Evolutionary conservation across 2,797 vertebrate species (phyloP).

Genomic region (Pampus argenteus): DNA sequence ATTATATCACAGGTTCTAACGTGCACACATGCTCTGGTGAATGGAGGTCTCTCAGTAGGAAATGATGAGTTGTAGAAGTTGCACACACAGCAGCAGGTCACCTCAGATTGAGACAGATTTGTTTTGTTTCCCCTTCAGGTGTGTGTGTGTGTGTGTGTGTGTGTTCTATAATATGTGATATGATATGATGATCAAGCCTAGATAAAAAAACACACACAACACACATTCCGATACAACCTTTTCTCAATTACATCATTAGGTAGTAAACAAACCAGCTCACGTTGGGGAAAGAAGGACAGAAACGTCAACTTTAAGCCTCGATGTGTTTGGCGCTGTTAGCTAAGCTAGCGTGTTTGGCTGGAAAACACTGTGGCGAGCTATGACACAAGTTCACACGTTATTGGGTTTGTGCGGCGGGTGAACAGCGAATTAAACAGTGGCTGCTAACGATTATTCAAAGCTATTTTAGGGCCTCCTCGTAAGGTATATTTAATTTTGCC

Average conservation of each 20-base stretch:
- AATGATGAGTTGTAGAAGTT: slow-evolving; percentile 30
- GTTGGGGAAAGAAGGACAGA: too few species aligned
- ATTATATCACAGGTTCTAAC: slow-evolving; percentile 26
- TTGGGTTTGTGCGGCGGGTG: slow-evolving; percentile 21
- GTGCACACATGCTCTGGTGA: not conserved
- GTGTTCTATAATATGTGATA: not conserved
- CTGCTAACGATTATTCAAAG: not conserved
- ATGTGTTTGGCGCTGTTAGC: not conserved
- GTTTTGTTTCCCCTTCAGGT: slow-evolving; percentile 11
- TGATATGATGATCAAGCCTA: slow-evolving; percentile 54
- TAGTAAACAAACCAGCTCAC: not conserved
- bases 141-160: slow-evolving; percentile 5
- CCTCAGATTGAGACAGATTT: not conserved
- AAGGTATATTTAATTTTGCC: rapidly evolving
- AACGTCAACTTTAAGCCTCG: too few species aligned
- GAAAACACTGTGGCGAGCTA: not conserved
- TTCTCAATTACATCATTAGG: too few species aligned
- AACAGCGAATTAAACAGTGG: not conserved
- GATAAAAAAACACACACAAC: slow-evolving; percentile 29
- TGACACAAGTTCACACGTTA: slow-evolving; percentile 26
- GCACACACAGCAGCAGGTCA: slow-evolving; percentile 13
- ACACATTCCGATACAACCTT: not conserved
- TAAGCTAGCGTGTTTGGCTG: not conserved
- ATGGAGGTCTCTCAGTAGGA: not conserved
- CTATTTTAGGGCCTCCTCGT: not conserved